Conservation (phyloP, 1,140 invertebrate species). For the Drosophila murphyi region DNA sequence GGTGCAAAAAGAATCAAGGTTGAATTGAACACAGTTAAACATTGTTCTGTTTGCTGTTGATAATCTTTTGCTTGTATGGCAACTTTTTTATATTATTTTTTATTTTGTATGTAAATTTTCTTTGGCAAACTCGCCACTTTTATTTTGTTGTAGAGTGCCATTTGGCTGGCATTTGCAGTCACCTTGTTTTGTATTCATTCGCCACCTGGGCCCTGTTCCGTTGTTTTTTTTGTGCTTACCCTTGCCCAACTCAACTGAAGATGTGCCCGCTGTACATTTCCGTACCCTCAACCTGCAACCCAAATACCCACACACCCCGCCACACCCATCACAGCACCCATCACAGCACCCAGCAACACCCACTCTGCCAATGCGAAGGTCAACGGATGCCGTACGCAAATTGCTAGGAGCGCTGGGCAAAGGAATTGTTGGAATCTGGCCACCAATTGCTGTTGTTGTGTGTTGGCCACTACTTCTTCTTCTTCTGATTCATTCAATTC, state of each 20-base stretch:
- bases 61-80: not conserved
- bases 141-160: slow-evolving; percentile 29
- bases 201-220: slow-evolving; percentile 40
- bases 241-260: slow-evolving; percentile 43
- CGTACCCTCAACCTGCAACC: slow-evolving; percentile 1
- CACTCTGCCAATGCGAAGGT: slow-evolving; percentile 10
- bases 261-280: slow-evolving; percentile 45
- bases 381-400: slow-evolving; percentile 48
- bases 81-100: not conserved
- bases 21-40: too few relatives aligned
- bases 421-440: slow-evolving; percentile 18
- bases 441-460: slow-evolving; percentile 4
- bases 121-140: not conserved
- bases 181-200: slow-evolving; percentile 42
- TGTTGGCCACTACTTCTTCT: not conserved
- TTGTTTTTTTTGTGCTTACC: slow-evolving; percentile 13
- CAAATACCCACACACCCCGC: not conserved
- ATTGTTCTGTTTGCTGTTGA: too few relatives aligned
- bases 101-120: too few relatives aligned
- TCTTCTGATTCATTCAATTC: slow-evolving; percentile 10
- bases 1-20: too few relatives aligned
- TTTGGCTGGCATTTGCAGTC: slow-evolving; percentile 14
- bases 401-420: slow-evolving; percentile 27
- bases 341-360: too few relatives aligned
- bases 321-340: too few relatives aligned